Percentiles rank a stretch among this genome's conserved stretches.
These are phyloP conservation scores for Rhynchopsitta pachyrhyncha DNA, from an alignment of 2,113 vertebrate species.

Conservation along the genomic window DNA sequence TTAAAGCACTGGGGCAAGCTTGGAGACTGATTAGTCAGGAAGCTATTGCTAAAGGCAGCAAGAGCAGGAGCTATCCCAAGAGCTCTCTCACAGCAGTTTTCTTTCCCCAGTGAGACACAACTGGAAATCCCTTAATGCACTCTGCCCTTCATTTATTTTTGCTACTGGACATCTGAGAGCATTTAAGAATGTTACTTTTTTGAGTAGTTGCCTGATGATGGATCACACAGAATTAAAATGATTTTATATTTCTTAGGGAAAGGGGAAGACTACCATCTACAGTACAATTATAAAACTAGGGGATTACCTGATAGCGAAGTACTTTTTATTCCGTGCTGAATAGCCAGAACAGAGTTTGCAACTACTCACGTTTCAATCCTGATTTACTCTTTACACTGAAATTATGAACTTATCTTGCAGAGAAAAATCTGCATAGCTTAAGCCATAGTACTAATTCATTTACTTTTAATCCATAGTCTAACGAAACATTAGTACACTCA, in stretches of 20 bases:
- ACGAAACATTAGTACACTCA: neutral
- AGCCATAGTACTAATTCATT: neutral
- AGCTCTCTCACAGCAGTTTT: slow-evolving; percentile 48
- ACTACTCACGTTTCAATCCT: neutral
- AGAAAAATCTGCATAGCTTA: neutral
- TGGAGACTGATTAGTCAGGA: slow-evolving; percentile 78
- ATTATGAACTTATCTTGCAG: neutral
- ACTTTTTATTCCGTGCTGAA: neutral
- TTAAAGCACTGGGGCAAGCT: slow-evolving; percentile 73
- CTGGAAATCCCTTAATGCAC: slow-evolving; percentile 69
- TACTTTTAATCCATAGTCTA: neutral
- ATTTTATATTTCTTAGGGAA: slow-evolving; percentile 30
- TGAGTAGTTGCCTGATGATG: slow-evolving; percentile 66
- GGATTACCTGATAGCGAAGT: neutral
- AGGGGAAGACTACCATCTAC: slow-evolving; percentile 73
- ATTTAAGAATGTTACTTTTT: slow-evolving; percentile 67
- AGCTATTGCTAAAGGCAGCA: slow-evolving; percentile 64
- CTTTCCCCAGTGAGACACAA: slow-evolving; percentile 46
- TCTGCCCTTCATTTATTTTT: slow-evolving; percentile 75
- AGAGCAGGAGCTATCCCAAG: slow-evolving; percentile 37
- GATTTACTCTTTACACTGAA: neutral
- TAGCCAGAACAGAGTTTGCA: neutral
- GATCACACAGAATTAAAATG: slow-evolving; percentile 71
- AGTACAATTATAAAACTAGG: slow-evolving; percentile 59
- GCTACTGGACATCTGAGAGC: slow-evolving; percentile 71